Base-by-base conservation (phyloP, 2,797 vertebrate genomes). In the Huso huso region DNA sequence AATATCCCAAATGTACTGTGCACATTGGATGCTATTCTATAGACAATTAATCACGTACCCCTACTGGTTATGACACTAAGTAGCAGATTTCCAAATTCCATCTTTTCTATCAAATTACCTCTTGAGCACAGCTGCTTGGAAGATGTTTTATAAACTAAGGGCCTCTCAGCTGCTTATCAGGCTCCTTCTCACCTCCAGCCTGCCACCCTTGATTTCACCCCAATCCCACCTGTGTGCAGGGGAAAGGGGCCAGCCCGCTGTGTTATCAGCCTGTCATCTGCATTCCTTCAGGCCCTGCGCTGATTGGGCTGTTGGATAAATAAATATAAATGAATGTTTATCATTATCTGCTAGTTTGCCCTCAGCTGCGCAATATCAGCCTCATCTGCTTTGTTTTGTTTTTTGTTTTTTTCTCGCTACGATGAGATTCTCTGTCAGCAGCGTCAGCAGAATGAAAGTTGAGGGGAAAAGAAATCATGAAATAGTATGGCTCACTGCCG, bases 91-190 rank as follows among this genome's bases (percentile, higher is more conserved):
- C 78, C 68, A 70, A 59, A 73, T 78, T 66, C 52, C 18, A 37
- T 9, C 10, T 62, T 62, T 9, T 37, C 9, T 10, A 9, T 6
- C 4, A 64, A 37, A 37, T 37, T 37, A 37, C 23, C 23, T 37
- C 23, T 37, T 37, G 23, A 37, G 23, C 70, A 76, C 83, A 87
- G 84, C 82, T 87, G 83, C 69, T 61, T 71, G 72, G 65, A 67
- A 82, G 75, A 79, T 86, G 79, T 87, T 86, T 86, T 86, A 81
- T 81, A 85, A 88, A 86, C 76, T 71, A 77, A 82, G 23, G 23
- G 80, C 78, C 73, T 83, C 82, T 88, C 82, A 87, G 86, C 81
- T 72, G 70, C 82, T 88, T 82, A 87, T 87, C 81, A 73, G 70
- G 78, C 75, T 82, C 72, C 80, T 62, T 57, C 71, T 66, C 71